A percentile compares a stretch with the other conserved stretches of the same genome.
Evolutionary conservation across 2,888 invertebrate species (phyloP).

Genomic region (Troilus luridus): DNA sequence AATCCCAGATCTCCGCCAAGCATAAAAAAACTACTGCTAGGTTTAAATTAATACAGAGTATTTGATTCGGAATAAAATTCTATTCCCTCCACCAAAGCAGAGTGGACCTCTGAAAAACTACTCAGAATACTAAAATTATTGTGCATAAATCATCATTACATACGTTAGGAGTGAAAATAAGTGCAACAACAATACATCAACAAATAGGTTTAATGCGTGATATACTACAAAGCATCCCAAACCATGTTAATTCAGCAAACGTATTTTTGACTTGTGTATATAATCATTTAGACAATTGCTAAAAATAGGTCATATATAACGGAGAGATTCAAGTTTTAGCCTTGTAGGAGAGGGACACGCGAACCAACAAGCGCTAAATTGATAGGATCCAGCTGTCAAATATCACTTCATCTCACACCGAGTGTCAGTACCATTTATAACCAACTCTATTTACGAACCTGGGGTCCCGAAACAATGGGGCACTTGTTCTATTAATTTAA

Average conservation of each 20-base stretch:
- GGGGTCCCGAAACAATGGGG: background rate
- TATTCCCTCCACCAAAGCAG: no score
- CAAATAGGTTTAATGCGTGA: no score
- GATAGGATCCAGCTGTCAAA: conserved; percentile 39
- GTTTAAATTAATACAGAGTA: no score
- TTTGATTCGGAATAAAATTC: no score
- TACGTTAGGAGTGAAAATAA: no score
- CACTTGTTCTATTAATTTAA: background rate
- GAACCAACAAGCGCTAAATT: conserved; percentile 23
- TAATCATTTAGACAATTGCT: background rate
- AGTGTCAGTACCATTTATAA: background rate
- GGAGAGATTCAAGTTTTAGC: background rate
- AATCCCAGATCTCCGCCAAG: no score
- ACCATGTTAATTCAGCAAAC: background rate
- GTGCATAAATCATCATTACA: no score
- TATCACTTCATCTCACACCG: background rate
- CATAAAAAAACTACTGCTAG: no score
- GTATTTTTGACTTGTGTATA: background rate
- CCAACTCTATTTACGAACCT: conserved; percentile 17
- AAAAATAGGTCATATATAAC: background rate
- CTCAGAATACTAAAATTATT: no score
- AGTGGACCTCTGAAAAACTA: no score
- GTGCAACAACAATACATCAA: no score
- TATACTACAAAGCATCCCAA: background rate
- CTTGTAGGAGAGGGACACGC: background rate